Base-by-base conservation (phyloP, 2,113 vertebrate species). In the Oceanites oceanicus region DNA sequence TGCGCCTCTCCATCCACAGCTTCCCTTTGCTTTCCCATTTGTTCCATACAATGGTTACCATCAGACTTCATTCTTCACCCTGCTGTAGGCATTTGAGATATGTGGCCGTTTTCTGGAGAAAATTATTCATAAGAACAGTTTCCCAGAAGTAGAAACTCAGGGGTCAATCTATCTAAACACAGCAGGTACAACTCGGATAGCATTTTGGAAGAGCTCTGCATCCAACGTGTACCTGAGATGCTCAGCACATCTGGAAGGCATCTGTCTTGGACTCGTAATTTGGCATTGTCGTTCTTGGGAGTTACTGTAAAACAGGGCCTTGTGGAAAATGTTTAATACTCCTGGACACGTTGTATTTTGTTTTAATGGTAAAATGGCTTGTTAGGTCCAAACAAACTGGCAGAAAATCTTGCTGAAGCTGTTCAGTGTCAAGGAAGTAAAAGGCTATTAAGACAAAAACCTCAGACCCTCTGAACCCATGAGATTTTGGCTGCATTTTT, bases 351-450 rank as follows among this genome's bases (percentile, higher is more conserved):
- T 3, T 68, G 61, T 59, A 66, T 27, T 91, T 94, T 72, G 66
- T 38, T 78, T 89, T 94, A 92, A 75, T 65, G 84, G 83, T 23
- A 67, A 92, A 89, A 87, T 15, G 63, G 68, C 93, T 92, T 85
- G 86, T 94, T 95, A 95, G 73, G 90, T 42, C 68, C 70, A 47
- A 88, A 61, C 68, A 91, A 77, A 81, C 42, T 34, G 65, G 59
- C 90, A 92, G 80, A 71, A 90, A 84, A 87, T 72, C 76, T 77
- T 89, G 88, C 86, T 88, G 92, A 88, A 90, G 66, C 88, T 52
- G 61, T 78, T 7, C 25, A 7, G 56, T 17, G 30, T 6, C 0
- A 22, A 65, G 77, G 56, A 74, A 63, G 65, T 44, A 68, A 86
- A 95, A 74, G 68, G 44, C 68, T 86, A 16, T 94, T 91, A 92